phyloP scores from a whole-genome alignment of 1,140 invertebrate genomes.

The Zeugodacus cucurbitae region DNA sequence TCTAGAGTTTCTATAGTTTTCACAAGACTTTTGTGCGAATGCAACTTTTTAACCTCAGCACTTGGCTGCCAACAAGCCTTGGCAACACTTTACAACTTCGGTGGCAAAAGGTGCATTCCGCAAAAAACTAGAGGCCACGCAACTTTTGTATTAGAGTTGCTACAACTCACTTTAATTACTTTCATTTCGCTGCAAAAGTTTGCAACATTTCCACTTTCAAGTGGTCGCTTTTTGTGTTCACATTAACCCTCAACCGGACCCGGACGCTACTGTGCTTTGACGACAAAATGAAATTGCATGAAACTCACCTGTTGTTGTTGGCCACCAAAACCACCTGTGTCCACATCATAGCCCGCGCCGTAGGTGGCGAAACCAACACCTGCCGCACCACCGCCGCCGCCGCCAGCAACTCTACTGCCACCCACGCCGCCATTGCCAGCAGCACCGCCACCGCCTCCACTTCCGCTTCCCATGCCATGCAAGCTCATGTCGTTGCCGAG shows the following conservation, averaged over 20 bases:
- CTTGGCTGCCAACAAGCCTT: background rate
- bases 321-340: constrained; percentile 14
- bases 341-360: background rate
- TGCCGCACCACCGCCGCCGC: background rate
- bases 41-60: background rate
- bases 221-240: background rate
- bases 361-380: background rate
- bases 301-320: constrained; percentile 11
- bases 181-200: background rate
- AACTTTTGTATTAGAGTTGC: background rate
- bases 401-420: background rate
- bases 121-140: background rate
- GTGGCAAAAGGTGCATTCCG: background rate
- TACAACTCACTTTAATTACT: background rate
- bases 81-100: background rate
- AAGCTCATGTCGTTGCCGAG: background rate
- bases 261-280: background rate
- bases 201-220: background rate
- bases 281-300: background rate
- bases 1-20: background rate
- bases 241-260: background rate
- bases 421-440: background rate
- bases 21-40: background rate
- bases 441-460: background rate
- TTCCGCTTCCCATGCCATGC: background rate